Evolutionary conservation across 2,113 vertebrate genomes (phyloP), one percentile per base, ranked within the genome.

Genomic region (Emydura subglobosa): DNA sequence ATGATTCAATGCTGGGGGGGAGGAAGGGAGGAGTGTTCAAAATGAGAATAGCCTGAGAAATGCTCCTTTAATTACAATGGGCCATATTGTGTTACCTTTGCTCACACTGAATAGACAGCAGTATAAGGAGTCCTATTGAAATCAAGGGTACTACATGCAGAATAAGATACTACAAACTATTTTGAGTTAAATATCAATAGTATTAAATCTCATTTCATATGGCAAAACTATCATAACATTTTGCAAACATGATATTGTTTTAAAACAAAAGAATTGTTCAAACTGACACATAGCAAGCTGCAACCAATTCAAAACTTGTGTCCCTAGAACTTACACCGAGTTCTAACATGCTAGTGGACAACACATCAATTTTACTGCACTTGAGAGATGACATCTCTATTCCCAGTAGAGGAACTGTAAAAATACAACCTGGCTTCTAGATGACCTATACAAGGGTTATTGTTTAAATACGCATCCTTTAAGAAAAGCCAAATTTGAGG

Each of bases 401-500:
- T 93, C 81, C 85, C 57, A 53, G 29, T 0, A 81, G 65, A 96
- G 90, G 50, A 42, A 42, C 44, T 57, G 4, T 57, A 91, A 96
- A 79, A 24, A 50, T 4, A 17, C 42, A 88, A 12, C 83, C 51
- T 51, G 76, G 61, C 42, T 85, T 88, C 49, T 82, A 86, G 85
- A 72, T 29, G 90, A n/a, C n/a, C 86, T 65, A 80, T 80, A 44
- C n/a, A 59, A 44, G 21, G 89, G 49, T 79, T 68, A 0, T 51
- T 93, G 29, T 59, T 96, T 51, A 53, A 74, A 51, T 6, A 25
- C 1, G 29, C 4, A 6, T 39, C 83, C 78, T 91, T 88, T 42
- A 54, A 92, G 91, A 5, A 94, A 97, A 95, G 39, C 25, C 5
- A 10, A 96, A 92, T 49, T 53, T 25, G 19, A 82, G 72, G 84